Conservation (phyloP, 1,140 invertebrate genomes). For the Steinernema khuongi region DNA sequence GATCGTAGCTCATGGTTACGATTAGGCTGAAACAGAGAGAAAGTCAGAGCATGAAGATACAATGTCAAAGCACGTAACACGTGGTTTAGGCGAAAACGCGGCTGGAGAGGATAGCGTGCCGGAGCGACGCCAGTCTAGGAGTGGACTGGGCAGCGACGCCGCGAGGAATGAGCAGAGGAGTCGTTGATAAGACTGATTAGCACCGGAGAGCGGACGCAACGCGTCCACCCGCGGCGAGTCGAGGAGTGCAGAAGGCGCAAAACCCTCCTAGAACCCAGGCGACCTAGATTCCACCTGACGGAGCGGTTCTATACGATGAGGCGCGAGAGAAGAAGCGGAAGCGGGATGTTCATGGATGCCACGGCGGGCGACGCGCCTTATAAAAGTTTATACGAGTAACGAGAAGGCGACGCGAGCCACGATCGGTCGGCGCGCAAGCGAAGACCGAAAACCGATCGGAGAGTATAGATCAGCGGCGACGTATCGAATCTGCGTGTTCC, state of each 20-base stretch:
- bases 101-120: background rate
- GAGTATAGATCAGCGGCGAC: background rate
- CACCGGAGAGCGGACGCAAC: background rate
- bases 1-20: conserved; percentile 36
- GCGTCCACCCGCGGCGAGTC: background rate
- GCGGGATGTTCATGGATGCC: background rate
- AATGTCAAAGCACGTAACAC: no score
- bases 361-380: background rate
- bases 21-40: no score
- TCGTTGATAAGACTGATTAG: background rate
- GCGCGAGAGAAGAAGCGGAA: background rate
- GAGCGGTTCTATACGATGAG: no score
- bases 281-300: no score
- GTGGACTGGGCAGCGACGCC: background rate
- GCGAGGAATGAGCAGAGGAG: background rate
- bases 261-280: background rate
- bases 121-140: background rate
- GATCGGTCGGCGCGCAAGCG: background rate
- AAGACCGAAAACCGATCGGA: background rate
- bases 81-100: background rate
- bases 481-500: no score
- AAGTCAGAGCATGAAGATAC: no score
- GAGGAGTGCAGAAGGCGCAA: background rate
- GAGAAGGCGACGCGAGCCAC: background rate
- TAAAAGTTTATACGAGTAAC: background rate